phyloP scores from a whole-genome alignment of 2,113 vertebrate species.

The Montifringilla adamsi region DNA sequence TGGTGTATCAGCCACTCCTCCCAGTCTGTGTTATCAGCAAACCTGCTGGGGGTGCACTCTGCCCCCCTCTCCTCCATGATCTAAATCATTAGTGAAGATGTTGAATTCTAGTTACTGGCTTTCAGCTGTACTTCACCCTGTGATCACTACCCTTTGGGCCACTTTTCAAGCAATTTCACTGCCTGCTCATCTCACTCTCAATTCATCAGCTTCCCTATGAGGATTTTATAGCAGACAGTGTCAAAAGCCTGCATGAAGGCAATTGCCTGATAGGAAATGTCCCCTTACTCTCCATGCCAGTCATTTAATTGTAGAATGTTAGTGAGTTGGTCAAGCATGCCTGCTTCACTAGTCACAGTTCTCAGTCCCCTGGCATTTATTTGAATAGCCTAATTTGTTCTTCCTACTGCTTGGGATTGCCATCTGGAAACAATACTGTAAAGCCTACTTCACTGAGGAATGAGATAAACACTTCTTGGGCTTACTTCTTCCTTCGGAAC shows the following conservation, averaged over 20 bases:
- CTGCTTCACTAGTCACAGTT: not conserved
- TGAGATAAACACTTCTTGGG: not conserved
- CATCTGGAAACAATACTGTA: not conserved
- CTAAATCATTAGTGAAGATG: not conserved
- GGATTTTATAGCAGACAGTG: not conserved
- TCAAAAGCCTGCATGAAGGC: not conserved
- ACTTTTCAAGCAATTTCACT: not conserved
- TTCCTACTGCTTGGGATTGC: not conserved
- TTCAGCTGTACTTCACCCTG: not conserved
- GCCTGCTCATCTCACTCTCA: not conserved
- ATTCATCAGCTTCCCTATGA: not conserved
- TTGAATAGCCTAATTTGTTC: not conserved
- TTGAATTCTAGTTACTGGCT: not conserved
- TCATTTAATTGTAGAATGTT: not conserved
- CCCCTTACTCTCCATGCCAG: not conserved
- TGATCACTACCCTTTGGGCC: not conserved
- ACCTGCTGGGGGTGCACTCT: not conserved
- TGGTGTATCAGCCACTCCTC: not conserved
- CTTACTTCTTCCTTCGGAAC: not conserved
- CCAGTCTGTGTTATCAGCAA: not conserved
- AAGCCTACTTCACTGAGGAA: not conserved
- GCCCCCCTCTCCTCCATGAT: accelerated
- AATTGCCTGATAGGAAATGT: not conserved
- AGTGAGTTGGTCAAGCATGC: not conserved
- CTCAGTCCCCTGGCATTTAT: not conserved